phyloP scores from a whole-genome alignment of 2,888 invertebrate genomes.

The Orthosia gothica region DNA sequence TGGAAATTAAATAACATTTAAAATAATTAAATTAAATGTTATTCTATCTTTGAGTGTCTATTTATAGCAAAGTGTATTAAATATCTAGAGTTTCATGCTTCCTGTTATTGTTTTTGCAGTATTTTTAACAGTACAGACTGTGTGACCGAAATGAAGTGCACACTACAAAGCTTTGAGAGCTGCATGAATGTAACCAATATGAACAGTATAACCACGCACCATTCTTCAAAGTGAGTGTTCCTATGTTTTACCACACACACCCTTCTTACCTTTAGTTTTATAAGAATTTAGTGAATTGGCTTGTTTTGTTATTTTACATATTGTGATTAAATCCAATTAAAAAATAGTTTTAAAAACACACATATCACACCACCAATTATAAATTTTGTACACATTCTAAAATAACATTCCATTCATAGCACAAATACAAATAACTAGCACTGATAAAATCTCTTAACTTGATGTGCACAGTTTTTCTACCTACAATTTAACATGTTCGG shows the following conservation, averaged over 20 bases:
- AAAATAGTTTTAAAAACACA: slow-evolving; percentile 23
- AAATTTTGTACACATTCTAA: slow-evolving; percentile 18
- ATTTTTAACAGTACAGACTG: slow-evolving; percentile 91
- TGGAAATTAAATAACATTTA: slow-evolving; percentile 28
- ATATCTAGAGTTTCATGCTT: slow-evolving; percentile 78
- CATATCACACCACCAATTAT: slow-evolving; percentile 22
- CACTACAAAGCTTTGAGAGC: slow-evolving; percentile 89
- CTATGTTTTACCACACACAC: slow-evolving; percentile 53
- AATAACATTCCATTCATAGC: slow-evolving; percentile 25
- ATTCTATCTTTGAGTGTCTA: slow-evolving; percentile 7
- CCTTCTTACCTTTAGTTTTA: slow-evolving; percentile 35
- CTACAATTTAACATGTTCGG: slow-evolving; percentile 42
- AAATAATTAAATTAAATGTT: slow-evolving; percentile 34
- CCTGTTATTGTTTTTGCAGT: slow-evolving; percentile 90
- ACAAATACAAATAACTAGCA: slow-evolving; percentile 42
- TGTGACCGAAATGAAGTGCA: slow-evolving; percentile 89
- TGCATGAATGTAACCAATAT: slow-evolving; percentile 89
- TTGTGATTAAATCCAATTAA: slow-evolving; percentile 36
- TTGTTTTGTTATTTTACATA: slow-evolving; percentile 34
- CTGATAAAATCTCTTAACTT: slow-evolving; percentile 47
- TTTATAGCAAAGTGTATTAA: slow-evolving; percentile 61
- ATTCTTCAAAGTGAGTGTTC: slow-evolving; percentile 87
- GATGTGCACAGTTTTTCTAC: slow-evolving; percentile 35
- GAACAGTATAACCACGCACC: slow-evolving; percentile 87
- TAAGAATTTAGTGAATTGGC: slow-evolving; percentile 32